Evolutionary conservation across 2,113 vertebrate species (phyloP).

Genomic region (Scomber scombrus): DNA sequence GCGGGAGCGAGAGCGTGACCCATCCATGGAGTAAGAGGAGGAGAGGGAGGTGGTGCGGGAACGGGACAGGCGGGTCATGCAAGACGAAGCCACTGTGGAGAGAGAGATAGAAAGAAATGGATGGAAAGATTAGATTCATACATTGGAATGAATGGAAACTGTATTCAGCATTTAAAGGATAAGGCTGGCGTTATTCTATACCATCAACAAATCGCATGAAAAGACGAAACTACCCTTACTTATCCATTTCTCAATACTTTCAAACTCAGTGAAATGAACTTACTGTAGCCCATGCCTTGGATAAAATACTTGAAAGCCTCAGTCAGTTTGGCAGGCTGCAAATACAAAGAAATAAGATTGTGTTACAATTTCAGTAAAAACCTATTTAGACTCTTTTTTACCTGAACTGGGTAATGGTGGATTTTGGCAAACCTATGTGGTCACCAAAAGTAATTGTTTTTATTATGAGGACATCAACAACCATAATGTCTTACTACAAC

Average conservation of each 20-base stretch:
- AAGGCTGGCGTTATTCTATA: neutral
- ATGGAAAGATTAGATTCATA: neutral
- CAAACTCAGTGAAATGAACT: constrained; percentile 62
- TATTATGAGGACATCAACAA: neutral
- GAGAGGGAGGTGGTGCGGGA: constrained; percentile 94
- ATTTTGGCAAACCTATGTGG: neutral
- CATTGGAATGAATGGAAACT: neutral
- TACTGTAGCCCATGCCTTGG: constrained; percentile 97
- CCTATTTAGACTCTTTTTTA: neutral
- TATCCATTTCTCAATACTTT: no score
- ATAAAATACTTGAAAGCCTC: constrained; percentile 98
- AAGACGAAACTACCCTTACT: neutral
- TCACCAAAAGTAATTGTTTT: neutral
- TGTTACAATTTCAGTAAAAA: neutral
- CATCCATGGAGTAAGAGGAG: constrained; percentile 90
- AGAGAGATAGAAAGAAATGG: neutral
- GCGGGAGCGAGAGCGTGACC: constrained; percentile 88
- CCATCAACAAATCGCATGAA: neutral
- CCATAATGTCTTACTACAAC: neutral
- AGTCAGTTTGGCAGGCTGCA: constrained; percentile 91
- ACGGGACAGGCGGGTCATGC: constrained; percentile 94
- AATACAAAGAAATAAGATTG: constrained; percentile 27
- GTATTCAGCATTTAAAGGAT: neutral
- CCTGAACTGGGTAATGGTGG: neutral
- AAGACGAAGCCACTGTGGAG: constrained; percentile 91